Evolutionary conservation across 2,797 vertebrate genomes (phyloP), one percentile per base, ranked within the genome.

Genomic region (Fistularia tabacaria): DNA sequence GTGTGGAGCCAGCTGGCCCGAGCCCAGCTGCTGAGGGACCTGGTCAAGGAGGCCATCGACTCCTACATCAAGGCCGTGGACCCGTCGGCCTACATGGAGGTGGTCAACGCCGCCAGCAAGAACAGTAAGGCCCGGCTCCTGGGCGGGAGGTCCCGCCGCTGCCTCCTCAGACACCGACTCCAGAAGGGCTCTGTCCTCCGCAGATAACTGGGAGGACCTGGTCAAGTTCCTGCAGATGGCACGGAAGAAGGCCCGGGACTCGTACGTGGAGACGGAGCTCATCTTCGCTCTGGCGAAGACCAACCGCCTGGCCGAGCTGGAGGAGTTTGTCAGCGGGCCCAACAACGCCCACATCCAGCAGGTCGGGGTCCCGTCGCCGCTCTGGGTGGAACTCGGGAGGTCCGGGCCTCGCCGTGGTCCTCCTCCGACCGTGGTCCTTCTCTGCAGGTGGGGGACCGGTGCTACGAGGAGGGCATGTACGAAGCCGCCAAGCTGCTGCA

Each of bases 211-310:
- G 94, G 94, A 96, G 59, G 94, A 97, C 73, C 80, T 97, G 65
- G 94, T 97, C 37, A 97, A 96, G 74, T 98, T 95, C 79, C 88
- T 98, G 49, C 93, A 94, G 80, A 96, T 96, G 94, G 94, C 95
- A 64, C 90, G 92, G 51, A 96, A 95, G 84, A 97, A 94, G 70
- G 91, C 93, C 12, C 84, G 87, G 36, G 94, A 96, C 72, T 95
- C 94, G 0, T 95, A 95, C 0, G 92, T 94, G 42, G 94, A 97
- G 81, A 98, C 93, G 0, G 95, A 97, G 85, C 90, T 97, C 55
- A 94, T 96, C 78, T 95, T 93, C 78, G 94, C 94, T 49, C 81
- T 96, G 73, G 95, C 95, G n/a, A 97, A 97, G 90, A 98, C 94
- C 0, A 93, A 92, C 71, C 91, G 92, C 57, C 85, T 97, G 14